These are phyloP conservation scores for Heterodera filipjevi DNA, from an alignment of 2,888 invertebrate genomes.

Conservation along the genomic window DNA sequence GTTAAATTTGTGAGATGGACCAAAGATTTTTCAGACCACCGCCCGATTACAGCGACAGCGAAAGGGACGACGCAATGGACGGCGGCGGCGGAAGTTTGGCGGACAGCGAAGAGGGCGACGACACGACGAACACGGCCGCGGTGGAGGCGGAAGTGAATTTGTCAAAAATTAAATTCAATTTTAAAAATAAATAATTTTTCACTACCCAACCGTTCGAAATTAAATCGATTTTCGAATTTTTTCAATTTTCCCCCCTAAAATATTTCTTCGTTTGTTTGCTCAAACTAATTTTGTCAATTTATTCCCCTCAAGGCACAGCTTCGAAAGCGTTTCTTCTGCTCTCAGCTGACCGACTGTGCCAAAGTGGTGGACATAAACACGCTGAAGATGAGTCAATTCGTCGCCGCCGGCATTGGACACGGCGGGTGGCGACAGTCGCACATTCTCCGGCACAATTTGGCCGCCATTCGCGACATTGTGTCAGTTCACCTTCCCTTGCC, in stretches of 20 bases:
- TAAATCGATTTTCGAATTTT: not conserved
- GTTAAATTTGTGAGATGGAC: not conserved
- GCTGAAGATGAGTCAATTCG: slow-evolving; percentile 41
- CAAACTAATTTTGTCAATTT: not conserved
- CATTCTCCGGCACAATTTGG: slow-evolving; percentile 78
- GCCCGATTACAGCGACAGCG: slow-evolving; percentile 28
- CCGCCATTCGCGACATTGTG: slow-evolving; percentile 83
- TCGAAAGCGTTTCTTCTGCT: slow-evolving; percentile 44
- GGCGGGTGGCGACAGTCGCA: slow-evolving; percentile 80
- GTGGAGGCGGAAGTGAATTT: slow-evolving; percentile 21
- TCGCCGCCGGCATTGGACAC: slow-evolving; percentile 72
- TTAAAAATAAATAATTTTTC: not conserved
- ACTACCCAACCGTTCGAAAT: not conserved
- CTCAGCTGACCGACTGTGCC: slow-evolving; percentile 44
- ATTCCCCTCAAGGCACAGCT: slow-evolving; percentile 27
- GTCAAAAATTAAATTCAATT: not conserved
- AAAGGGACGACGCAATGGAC: slow-evolving; percentile 17
- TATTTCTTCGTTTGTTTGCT: too few species aligned
- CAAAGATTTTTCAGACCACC: slow-evolving; percentile 4
- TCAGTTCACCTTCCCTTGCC: not conserved
- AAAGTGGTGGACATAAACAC: slow-evolving; percentile 47
- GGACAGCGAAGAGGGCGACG: slow-evolving; percentile 17
- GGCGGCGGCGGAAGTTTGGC: slow-evolving; percentile 12
- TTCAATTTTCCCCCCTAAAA: too few species aligned
- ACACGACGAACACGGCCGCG: slow-evolving; percentile 7